Evolutionary conservation across 2,797 vertebrate genomes (phyloP), one percentile per base, ranked within the genome.

Genomic region (Threskiornis aethiopicus): DNA sequence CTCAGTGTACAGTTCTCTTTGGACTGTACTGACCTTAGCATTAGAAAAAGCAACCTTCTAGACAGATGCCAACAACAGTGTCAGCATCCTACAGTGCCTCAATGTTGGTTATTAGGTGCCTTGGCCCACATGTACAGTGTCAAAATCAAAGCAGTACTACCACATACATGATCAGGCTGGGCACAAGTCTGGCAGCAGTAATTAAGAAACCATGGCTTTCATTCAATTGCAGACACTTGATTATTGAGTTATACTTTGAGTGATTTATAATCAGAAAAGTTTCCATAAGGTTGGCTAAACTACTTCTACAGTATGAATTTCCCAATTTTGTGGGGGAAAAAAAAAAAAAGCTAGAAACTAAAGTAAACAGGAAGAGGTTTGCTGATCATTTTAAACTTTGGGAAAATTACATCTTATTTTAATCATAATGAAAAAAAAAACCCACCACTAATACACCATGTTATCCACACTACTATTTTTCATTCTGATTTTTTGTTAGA

Each of bases 311-410:
- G 15, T 61, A 90, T 44, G 47, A 72, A 76, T 94, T 82, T 82
- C 66, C 16, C 28, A 55, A 1, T 62, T 87, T 87, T 41, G 10
- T 4, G 8, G 7, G 16, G 3, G 17, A 46, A 51, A 51, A 49
- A 14, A 51, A 49, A 14, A 52, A 28, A 24, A 71, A 47, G 10
- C 25, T 77, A 57, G 47, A 73, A 86, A 78, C 24, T 54, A 47
- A 85, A 87, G 17, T 89, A 84, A 87, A 72, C 76, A 86, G 58
- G 22, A 93, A 93, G 62, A 93, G 12, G 20, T 76, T 94, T 94
- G 18, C 29, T 76, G 72, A 78, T 75, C 0, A 47, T 71, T 84
- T 87, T 58, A 71, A 73, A 65, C 35, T 52, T 79, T 33, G 24
- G 14, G 17, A 61, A 90, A 89, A 84, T 54, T 42, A 15, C 6